Evolutionary conservation across 2,113 vertebrate genomes (phyloP).

Genomic region (Aviceda subcristata): DNA sequence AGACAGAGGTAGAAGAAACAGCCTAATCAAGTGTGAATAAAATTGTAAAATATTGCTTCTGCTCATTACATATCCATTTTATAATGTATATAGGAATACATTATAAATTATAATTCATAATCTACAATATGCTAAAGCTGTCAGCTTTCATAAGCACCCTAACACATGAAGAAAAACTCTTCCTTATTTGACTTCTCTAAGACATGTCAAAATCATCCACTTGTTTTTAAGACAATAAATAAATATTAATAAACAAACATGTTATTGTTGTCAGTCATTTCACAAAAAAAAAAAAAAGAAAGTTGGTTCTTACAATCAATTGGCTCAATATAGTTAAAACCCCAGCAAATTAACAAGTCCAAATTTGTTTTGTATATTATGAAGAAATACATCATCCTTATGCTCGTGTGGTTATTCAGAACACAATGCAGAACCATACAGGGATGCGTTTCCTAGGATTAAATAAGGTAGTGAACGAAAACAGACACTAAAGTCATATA

Average conservation of each 20-base stretch:
- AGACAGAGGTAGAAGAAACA: neutral
- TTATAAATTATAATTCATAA: neutral
- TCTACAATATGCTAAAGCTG: neutral
- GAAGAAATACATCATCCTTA: neutral
- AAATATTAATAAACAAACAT: neutral
- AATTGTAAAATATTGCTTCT: neutral
- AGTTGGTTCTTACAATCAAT: neutral
- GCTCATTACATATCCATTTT: neutral
- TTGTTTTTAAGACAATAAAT: neutral
- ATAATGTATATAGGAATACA: neutral
- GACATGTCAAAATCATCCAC: neutral
- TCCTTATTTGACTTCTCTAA: neutral
- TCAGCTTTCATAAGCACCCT: neutral
- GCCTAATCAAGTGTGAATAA: neutral
- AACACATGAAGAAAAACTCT: neutral
- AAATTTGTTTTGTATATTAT: neutral
- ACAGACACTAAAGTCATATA: neutral
- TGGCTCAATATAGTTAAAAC: neutral
- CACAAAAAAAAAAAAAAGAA: neutral
- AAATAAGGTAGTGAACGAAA: neutral
- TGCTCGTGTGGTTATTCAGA: neutral
- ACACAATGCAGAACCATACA: neutral
- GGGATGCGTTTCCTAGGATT: neutral
- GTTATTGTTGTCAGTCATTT: neutral
- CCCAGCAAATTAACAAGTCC: neutral